Evolutionary conservation across 2,113 vertebrate genomes (phyloP).

Genomic region (Plotosus lineatus): DNA sequence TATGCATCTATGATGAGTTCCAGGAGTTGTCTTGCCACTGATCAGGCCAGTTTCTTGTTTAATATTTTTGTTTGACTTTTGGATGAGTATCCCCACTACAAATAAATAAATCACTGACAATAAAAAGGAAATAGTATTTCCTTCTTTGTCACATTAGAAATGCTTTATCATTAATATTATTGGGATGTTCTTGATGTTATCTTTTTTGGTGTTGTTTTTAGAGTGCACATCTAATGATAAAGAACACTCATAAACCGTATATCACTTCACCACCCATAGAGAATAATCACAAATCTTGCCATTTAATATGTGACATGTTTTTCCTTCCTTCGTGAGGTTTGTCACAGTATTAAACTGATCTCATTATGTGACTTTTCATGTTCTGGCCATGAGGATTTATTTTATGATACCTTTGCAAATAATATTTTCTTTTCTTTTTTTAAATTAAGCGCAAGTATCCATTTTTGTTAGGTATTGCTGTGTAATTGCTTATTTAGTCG

Average conservation of each 20-base stretch:
- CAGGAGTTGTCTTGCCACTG: not conserved
- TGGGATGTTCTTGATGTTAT: not conserved
- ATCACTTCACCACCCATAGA: not conserved
- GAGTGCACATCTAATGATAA: not conserved
- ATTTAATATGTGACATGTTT: not conserved
- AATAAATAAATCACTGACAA: not conserved
- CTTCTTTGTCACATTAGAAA: not conserved
- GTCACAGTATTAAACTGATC: not conserved
- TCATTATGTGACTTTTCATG: not conserved
- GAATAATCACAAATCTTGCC: not conserved
- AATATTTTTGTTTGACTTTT: not conserved
- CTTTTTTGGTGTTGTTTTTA: not conserved
- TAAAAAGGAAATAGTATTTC: not conserved
- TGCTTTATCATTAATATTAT: not conserved
- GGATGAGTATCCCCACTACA: not conserved
- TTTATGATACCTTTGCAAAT: not conserved
- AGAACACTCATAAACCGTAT: not conserved
- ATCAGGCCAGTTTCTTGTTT: not conserved
- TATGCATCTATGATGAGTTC: not conserved
- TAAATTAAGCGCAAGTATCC: not conserved
- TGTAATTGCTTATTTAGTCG: not conserved
- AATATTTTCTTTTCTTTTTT: not conserved
- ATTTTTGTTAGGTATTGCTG: slow-evolving; percentile 3
- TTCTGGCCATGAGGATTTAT: not conserved
- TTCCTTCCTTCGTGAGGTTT: not conserved